A percentile compares a stretch with the other conserved stretches of the same genome.
Conservation (phyloP, 2,113 vertebrate species). For the Solea senegalensis region DNA sequence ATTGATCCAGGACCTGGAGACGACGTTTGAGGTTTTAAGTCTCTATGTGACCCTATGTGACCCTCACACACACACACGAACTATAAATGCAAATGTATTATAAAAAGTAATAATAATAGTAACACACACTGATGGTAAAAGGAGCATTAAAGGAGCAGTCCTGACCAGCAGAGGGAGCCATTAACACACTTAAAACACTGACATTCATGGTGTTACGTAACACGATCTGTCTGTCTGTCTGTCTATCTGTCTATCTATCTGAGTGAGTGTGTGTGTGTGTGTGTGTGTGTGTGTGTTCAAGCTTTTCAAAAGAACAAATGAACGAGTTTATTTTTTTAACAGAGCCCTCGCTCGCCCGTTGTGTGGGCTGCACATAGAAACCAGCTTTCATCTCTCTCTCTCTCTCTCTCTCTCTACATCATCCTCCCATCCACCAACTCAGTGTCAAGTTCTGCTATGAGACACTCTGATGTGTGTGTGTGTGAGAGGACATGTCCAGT, state of each 20-base stretch:
- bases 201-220: constrained; percentile 17
- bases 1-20: no score
- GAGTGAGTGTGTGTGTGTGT: constrained; percentile 45
- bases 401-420: constrained; percentile 1
- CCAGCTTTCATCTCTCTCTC: constrained; percentile 30
- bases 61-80: no score
- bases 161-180: constrained; percentile 51
- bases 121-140: no score
- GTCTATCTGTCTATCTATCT: neutral
- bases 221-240: neutral
- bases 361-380: no score
- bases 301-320: constrained; percentile 52
- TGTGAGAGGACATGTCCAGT: no score
- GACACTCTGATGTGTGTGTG: no score
- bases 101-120: no score
- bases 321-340: neutral
- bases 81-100: no score
- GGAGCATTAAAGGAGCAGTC: neutral
- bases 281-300: constrained; percentile 44
- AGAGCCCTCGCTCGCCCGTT: no score
- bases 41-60: no score
- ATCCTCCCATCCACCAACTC: constrained; percentile 22
- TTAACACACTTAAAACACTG: neutral
- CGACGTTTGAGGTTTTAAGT: no score
- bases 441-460: neutral